These are phyloP conservation scores for Falcunculus frontatus DNA, from an alignment of 2,113 vertebrate species.

Conservation along the genomic window DNA sequence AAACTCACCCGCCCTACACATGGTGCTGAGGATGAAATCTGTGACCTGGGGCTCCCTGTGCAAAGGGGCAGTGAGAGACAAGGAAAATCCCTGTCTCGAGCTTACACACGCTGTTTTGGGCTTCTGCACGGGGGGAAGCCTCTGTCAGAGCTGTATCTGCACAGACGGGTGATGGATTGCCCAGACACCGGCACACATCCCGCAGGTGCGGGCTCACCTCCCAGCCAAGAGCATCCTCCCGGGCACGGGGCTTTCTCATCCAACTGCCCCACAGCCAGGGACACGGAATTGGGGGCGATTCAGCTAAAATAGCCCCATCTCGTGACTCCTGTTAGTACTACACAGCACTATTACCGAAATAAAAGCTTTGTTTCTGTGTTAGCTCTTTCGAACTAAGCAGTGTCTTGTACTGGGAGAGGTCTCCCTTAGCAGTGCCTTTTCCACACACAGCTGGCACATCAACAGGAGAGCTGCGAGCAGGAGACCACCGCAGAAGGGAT, in stretches of 20 bases:
- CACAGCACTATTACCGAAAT: fast-evolving
- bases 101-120: fast-evolving
- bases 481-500: neutral
- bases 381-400: neutral
- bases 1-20: neutral
- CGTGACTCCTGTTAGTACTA: neutral
- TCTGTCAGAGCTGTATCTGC: neutral
- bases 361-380: fast-evolving
- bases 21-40: fast-evolving
- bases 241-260: fast-evolving
- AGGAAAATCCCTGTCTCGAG: fast-evolving
- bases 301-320: neutral
- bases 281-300: fast-evolving
- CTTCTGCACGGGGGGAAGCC: fast-evolving
- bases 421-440: neutral
- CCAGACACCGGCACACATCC: fast-evolving
- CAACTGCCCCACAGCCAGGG: fast-evolving
- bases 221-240: fast-evolving
- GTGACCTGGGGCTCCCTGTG: neutral
- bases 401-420: neutral
- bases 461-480: neutral
- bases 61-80: neutral
- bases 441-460: too few species aligned
- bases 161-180: fast-evolving
- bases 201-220: neutral